Conservation (phyloP, 2,113 vertebrate species). For the Aphelocoma coerulescens region DNA sequence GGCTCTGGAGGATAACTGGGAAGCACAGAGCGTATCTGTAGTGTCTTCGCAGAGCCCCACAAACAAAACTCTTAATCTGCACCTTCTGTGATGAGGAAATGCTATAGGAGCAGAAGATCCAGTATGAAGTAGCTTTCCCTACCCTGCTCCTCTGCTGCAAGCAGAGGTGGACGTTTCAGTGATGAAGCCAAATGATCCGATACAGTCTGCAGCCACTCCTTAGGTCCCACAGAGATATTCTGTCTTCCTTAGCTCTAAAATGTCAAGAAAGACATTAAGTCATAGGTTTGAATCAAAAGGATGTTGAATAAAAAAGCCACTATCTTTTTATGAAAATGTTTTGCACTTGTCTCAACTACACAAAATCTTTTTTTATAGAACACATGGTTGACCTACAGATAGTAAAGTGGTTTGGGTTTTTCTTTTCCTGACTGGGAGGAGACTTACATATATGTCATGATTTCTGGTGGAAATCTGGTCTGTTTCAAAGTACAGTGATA, state of each 20-base stretch:
- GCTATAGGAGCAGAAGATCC: background rate
- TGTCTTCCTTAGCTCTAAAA: background rate
- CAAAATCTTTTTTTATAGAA: background rate
- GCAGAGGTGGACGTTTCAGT: background rate
- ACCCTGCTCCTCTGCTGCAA: background rate
- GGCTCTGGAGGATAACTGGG: background rate
- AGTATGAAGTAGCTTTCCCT: background rate
- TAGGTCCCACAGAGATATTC: background rate
- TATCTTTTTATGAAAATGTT: background rate
- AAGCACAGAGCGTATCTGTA: background rate
- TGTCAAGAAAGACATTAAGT: background rate
- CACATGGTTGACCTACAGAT: background rate
- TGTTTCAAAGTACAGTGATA: background rate
- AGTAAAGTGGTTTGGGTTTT: background rate
- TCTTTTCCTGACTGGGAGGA: background rate
- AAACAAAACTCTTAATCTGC: background rate
- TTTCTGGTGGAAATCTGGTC: background rate
- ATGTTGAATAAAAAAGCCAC: background rate
- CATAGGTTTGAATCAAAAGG: background rate
- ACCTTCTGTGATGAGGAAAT: background rate
- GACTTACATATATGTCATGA: background rate
- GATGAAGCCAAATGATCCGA: background rate
- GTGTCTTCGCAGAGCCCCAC: background rate
- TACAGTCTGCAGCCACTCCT: background rate
- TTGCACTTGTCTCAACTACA: background rate